Conservation (phyloP, 2,888 invertebrate species). For the Deilephila elpenor region DNA sequence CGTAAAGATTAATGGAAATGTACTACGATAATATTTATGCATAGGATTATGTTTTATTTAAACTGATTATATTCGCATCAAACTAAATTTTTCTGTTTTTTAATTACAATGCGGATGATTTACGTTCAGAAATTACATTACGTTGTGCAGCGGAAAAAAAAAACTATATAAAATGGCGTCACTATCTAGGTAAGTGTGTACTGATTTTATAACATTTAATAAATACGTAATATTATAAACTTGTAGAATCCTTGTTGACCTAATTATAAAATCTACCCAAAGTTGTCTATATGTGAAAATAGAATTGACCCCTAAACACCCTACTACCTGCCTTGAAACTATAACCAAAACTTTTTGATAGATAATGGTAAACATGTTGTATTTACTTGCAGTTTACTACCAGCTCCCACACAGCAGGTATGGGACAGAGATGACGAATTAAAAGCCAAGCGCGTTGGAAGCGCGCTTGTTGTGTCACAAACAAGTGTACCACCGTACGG, state of each 20-base stretch:
- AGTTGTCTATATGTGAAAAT: background rate
- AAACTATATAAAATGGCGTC: conserved; percentile 28
- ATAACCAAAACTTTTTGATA: background rate
- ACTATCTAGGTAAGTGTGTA: conserved; percentile 28
- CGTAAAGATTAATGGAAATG: no score
- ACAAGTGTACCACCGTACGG: conserved; percentile 97
- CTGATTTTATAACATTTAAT: background rate
- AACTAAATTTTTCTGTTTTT: no score
- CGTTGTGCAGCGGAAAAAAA: background rate
- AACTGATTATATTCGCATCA: background rate
- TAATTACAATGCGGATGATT: background rate
- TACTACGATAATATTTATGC: no score
- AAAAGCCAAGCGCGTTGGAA: conserved; percentile 81
- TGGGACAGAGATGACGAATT: conserved; percentile 95
- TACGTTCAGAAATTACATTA: background rate
- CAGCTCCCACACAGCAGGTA: conserved; percentile 93
- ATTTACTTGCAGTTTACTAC: conserved; percentile 87
- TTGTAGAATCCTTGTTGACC: no score
- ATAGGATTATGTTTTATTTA: no score
- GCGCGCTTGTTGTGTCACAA: conserved; percentile 90
- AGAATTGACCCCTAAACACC: background rate
- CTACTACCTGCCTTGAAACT: no score
- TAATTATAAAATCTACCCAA: background rate
- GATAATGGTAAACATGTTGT: background rate
- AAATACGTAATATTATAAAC: background rate